phyloP scores from a whole-genome alignment of 2,888 invertebrate genomes.

The Netelia inedita region DNA sequence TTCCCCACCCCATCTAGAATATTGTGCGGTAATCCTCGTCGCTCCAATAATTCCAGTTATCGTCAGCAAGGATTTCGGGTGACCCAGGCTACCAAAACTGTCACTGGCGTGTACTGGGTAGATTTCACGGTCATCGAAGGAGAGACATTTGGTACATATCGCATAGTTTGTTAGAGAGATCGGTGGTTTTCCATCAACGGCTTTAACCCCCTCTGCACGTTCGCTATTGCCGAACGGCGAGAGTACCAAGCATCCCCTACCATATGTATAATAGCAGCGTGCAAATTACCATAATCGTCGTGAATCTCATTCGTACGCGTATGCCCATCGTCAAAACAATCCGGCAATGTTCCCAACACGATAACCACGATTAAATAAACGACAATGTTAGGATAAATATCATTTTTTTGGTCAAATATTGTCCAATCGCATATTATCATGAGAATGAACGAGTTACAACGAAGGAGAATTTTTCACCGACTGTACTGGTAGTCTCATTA shows the following conservation, averaged over 20 bases:
- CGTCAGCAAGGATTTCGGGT: conserved; percentile 51
- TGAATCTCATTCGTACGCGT: neutral
- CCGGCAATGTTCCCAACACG: neutral
- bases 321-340: neutral
- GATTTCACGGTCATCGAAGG: conserved; percentile 37
- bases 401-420: neutral
- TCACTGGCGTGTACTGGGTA: conserved; percentile 9
- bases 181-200: conserved; percentile 12
- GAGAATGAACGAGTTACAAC: neutral
- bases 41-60: conserved; percentile 57
- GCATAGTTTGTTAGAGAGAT: conserved; percentile 52
- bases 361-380: neutral
- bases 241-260: neutral
- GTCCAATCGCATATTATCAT: neutral
- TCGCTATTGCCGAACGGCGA: neutral
- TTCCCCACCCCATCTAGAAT: conserved; percentile 2
- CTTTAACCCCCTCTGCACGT: neutral
- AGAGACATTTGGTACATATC: conserved; percentile 50
- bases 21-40: conserved; percentile 45
- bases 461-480: conserved; percentile 17
- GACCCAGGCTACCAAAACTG: neutral
- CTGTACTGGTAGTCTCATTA: conserved; percentile 71
- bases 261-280: neutral
- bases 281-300: conserved; percentile 6
- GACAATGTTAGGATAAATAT: neutral